Percentiles rank a stretch among this genome's conserved stretches.
Evolutionary conservation across 2,888 invertebrate genomes (phyloP).

Genomic region (Mesorhabditis belari): DNA sequence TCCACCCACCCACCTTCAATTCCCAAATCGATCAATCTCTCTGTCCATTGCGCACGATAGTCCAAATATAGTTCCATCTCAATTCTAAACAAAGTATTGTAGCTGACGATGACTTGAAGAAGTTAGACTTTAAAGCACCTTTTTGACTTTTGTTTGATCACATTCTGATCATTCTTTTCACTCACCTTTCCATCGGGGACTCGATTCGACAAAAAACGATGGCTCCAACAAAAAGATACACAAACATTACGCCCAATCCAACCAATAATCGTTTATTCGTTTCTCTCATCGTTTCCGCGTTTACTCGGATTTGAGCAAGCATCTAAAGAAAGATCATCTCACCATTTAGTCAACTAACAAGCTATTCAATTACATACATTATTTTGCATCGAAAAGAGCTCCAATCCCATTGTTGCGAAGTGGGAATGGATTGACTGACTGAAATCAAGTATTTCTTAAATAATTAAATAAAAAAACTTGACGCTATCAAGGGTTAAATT

Average conservation of each 20-base stretch:
- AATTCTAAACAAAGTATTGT: constrained; percentile 30
- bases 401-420: constrained; percentile 31
- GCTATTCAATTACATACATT: constrained; percentile 19
- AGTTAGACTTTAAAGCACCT: background rate
- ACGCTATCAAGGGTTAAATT: too few species aligned
- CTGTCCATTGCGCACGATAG: constrained; percentile 36
- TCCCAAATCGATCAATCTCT: constrained; percentile 18
- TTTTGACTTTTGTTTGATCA: too few species aligned
- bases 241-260: constrained; percentile 32
- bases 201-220: constrained; percentile 62
- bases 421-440: too few species aligned
- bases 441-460: too few species aligned
- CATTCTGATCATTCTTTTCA: too few species aligned
- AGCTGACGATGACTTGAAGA: background rate
- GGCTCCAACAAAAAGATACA: constrained; percentile 69
- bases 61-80: constrained; percentile 36
- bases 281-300: constrained; percentile 30
- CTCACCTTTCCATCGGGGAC: background rate
- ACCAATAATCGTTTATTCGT: constrained; percentile 33
- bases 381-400: constrained; percentile 35
- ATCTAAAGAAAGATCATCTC: background rate
- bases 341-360: background rate
- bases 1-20: constrained; percentile 16
- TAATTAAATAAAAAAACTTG: too few species aligned
- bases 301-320: constrained; percentile 7